Percentiles rank a stretch among this genome's conserved stretches.
phyloP scores from a whole-genome alignment of 2,113 vertebrate genomes.

The Forbesichthys agassizii region DNA sequence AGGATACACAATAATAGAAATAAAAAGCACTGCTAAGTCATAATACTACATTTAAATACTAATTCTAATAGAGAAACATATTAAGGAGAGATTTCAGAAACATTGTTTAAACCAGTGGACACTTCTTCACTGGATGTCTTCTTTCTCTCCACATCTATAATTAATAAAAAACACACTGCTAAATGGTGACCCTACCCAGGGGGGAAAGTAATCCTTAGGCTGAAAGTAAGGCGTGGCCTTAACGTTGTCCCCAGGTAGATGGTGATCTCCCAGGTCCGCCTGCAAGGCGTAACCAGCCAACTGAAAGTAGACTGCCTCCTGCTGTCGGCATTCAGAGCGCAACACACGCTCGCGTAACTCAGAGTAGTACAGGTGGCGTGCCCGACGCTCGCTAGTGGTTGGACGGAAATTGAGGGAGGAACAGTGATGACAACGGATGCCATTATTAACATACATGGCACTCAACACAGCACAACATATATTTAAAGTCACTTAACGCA shows the following conservation, averaged over 20 bases:
- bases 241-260: slow-evolving; percentile 10
- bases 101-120: too few species aligned
- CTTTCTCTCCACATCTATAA: too few species aligned
- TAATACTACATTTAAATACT: too few species aligned
- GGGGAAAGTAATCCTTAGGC: slow-evolving; percentile 87
- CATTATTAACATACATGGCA: neutral
- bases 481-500: too few species aligned
- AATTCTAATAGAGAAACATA: too few species aligned
- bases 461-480: too few species aligned
- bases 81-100: too few species aligned
- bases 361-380: slow-evolving; percentile 84
- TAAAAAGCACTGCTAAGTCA: too few species aligned
- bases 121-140: too few species aligned
- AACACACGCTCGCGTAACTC: slow-evolving; percentile 86
- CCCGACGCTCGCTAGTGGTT: slow-evolving; percentile 78
- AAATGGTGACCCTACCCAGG: slow-evolving; percentile 79
- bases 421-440: neutral
- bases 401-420: neutral
- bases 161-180: neutral
- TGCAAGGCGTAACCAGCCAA: slow-evolving; percentile 87
- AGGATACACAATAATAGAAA: too few species aligned
- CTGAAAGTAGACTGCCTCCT: slow-evolving; percentile 91
- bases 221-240: slow-evolving; percentile 79
- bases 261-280: slow-evolving; percentile 83
- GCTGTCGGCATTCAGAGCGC: slow-evolving; percentile 82